These are phyloP conservation scores for Sphaerodactylus townsendi DNA, from an alignment of 2,113 vertebrate species.

Conservation along the genomic window DNA sequence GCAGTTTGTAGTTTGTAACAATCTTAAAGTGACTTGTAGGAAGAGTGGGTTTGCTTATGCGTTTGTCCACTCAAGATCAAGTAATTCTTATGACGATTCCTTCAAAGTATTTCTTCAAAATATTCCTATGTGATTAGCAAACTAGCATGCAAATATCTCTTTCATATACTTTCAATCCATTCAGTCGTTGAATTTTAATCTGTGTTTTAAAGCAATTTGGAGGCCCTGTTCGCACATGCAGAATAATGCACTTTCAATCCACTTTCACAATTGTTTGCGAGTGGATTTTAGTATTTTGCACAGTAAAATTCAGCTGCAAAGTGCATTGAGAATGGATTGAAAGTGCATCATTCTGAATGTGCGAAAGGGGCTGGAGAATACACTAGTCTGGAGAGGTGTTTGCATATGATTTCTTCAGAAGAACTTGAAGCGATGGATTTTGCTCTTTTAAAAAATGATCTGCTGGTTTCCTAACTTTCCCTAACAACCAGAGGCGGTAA, in stretches of 20 bases:
- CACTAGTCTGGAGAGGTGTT: not conserved
- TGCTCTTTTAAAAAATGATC: not conserved
- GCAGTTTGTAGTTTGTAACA: no score
- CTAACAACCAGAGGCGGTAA: not conserved
- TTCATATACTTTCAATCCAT: not conserved
- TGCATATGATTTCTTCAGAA: not conserved
- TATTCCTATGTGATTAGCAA: not conserved
- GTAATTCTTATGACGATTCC: not conserved
- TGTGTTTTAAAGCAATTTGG: not conserved
- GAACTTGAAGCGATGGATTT: not conserved
- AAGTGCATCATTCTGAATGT: no score
- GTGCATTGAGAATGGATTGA: no score
- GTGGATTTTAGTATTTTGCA: no score
- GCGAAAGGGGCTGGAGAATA: no score
- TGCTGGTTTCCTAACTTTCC: not conserved
- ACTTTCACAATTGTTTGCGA: no score
- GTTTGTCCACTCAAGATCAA: not conserved
- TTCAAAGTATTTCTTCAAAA: not conserved
- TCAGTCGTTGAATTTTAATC: not conserved
- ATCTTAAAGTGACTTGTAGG: no score
- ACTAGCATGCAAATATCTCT: not conserved
- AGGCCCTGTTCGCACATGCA: no score
- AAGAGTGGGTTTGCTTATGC: no score
- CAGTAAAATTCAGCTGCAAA: no score
- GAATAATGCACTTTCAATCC: no score